phyloP scores from a whole-genome alignment of 1,140 invertebrate genomes.

The Drosophila hydei region DNA sequence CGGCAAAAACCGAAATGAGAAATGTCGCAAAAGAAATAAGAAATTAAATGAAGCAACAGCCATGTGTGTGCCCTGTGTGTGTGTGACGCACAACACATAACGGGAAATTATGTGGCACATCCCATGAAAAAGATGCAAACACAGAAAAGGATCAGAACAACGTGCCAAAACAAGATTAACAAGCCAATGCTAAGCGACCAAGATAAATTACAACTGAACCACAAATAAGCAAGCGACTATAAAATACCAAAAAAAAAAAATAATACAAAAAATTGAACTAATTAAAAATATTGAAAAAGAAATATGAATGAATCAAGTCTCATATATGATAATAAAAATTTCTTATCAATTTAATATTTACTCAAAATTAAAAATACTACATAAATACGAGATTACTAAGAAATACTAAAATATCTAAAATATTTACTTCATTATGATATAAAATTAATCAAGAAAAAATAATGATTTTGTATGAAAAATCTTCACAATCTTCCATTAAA shows the following conservation, averaged over 20 bases:
- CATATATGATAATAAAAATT: too few species aligned
- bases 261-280: neutral
- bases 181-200: conserved; percentile 27
- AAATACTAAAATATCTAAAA: too few species aligned
- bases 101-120: conserved; percentile 48
- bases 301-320: neutral
- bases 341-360: too few species aligned
- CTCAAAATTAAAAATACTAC: too few species aligned
- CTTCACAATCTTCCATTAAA: too few species aligned
- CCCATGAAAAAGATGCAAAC: conserved; percentile 9
- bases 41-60: conserved; percentile 59
- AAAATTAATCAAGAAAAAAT: too few species aligned
- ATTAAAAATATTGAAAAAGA: neutral
- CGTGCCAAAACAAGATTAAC: conserved; percentile 39
- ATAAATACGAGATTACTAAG: too few species aligned
- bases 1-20: conserved; percentile 29
- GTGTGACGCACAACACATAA: conserved; percentile 9
- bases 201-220: conserved; percentile 44
- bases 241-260: conserved; percentile 15
- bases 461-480: too few species aligned
- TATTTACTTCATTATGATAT: too few species aligned
- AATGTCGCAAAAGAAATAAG: conserved; percentile 48
- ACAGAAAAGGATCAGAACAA: conserved; percentile 31
- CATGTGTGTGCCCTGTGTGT: conserved; percentile 9
- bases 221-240: conserved; percentile 12